These are phyloP conservation scores for Campoplex nolae DNA, from an alignment of 2,888 invertebrate genomes.

Conservation along the genomic window DNA sequence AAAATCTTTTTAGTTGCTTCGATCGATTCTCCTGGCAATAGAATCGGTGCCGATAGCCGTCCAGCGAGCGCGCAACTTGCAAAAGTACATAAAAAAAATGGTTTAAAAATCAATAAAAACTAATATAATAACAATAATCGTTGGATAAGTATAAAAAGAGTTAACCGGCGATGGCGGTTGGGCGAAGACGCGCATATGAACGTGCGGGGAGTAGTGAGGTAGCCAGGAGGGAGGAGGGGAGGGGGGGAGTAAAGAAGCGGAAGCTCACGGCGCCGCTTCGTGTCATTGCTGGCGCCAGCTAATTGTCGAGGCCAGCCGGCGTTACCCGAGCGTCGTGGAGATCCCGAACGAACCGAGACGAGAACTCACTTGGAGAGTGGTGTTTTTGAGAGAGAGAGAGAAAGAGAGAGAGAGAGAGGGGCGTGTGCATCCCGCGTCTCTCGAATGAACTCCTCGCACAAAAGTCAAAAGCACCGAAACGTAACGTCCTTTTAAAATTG, in stretches of 20 bases:
- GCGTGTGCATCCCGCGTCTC: constrained; percentile 63
- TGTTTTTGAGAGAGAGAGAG: neutral
- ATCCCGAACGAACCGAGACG: constrained; percentile 76
- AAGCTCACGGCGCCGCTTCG: constrained; percentile 80
- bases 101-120: constrained; percentile 43
- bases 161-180: constrained; percentile 19
- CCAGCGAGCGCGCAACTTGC: neutral
- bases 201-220: too few species aligned
- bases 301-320: constrained; percentile 83
- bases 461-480: constrained; percentile 50
- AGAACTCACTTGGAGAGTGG: constrained; percentile 51
- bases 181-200: constrained; percentile 30
- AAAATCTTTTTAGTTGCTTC: too few species aligned
- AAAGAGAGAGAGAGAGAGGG: constrained; percentile 10
- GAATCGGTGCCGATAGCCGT: neutral
- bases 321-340: constrained; percentile 75
- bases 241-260: constrained; percentile 64
- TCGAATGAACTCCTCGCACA: constrained; percentile 58
- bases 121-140: neutral
- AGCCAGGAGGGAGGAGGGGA: neutral
- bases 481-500: constrained; percentile 59
- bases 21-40: neutral
- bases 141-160: constrained; percentile 5
- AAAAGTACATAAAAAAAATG: constrained; percentile 1
- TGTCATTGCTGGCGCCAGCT: constrained; percentile 83